Conservation (phyloP, 2,113 vertebrate genomes). For the Cyanistes caeruleus region DNA sequence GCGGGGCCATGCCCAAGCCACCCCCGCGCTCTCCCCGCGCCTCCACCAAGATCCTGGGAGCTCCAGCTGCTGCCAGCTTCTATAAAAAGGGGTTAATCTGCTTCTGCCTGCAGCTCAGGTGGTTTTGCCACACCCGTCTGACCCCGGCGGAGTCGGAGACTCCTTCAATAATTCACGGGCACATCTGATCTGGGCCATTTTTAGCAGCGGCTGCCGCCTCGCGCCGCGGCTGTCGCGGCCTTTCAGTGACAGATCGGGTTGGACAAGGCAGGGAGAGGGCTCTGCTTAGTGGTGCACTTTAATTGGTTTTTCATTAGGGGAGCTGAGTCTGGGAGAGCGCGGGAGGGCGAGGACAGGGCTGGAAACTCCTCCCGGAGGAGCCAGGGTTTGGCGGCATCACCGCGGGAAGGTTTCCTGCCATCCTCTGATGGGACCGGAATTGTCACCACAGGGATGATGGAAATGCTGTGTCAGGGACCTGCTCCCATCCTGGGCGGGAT, state of each 20-base stretch:
- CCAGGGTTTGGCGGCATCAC: fast-evolving
- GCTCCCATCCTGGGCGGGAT: background rate
- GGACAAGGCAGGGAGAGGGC: constrained; percentile 15
- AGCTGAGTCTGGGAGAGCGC: background rate
- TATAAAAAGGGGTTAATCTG: constrained; percentile 5
- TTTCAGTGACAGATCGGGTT: background rate
- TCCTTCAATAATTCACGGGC: background rate
- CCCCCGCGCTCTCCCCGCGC: background rate
- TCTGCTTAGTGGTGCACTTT: background rate
- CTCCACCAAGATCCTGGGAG: background rate
- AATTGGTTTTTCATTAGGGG: constrained; percentile 7
- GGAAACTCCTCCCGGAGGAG: background rate
- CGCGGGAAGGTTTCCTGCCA: background rate
- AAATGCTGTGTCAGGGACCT: fast-evolving
- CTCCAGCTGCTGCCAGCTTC: background rate
- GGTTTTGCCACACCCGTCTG: background rate
- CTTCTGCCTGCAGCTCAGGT: background rate
- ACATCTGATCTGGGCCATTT: background rate
- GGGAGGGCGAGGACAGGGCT: background rate
- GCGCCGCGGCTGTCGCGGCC: background rate
- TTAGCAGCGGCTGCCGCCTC: background rate
- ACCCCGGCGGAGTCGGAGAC: background rate
- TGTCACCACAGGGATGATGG: background rate
- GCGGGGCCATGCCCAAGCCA: background rate
- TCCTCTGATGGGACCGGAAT: fast-evolving